phyloP scores from a whole-genome alignment of 2,797 vertebrate genomes.

The Bovichtus variegatus region DNA sequence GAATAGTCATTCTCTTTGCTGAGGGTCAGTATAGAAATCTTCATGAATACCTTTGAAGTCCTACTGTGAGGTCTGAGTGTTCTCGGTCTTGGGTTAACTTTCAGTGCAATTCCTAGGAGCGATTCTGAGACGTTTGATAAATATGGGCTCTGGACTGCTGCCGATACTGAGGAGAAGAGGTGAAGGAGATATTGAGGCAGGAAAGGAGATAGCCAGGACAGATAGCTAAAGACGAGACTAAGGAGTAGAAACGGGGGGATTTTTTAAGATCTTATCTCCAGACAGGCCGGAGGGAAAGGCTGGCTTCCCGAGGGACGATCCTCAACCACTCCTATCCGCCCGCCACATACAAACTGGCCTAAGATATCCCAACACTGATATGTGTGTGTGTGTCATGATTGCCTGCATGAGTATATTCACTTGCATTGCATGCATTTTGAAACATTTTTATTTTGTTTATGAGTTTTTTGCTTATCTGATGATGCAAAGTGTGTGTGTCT shows the following conservation, averaged over 20 bases:
- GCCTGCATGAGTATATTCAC: conserved; percentile 32
- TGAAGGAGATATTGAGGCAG: conserved; percentile 17
- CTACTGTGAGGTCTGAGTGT: background rate
- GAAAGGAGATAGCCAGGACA: conserved; percentile 26
- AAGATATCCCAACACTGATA: conserved; percentile 13
- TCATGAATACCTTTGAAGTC: background rate
- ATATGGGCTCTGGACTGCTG: background rate
- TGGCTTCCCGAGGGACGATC: conserved; percentile 57
- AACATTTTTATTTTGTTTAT: conserved; percentile 32
- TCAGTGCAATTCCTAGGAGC: background rate
- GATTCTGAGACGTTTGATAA: background rate
- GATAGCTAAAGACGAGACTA: conserved; percentile 10
- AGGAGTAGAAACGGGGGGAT: conserved; percentile 35
- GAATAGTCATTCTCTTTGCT: background rate
- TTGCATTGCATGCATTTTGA: conserved; percentile 29
- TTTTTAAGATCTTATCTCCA: conserved; percentile 77
- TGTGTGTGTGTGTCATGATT: conserved; percentile 36
- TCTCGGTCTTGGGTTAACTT: background rate
- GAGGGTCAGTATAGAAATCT: background rate
- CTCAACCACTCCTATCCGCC: conserved; percentile 64
- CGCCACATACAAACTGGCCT: conserved; percentile 36
- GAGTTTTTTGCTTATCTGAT: conserved; percentile 52
- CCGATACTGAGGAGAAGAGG: background rate
- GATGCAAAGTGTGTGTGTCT: conserved; percentile 25
- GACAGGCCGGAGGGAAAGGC: conserved; percentile 62